phyloP scores from a whole-genome alignment of 2,113 vertebrate genomes.

The Odontophorus gujanensis region DNA sequence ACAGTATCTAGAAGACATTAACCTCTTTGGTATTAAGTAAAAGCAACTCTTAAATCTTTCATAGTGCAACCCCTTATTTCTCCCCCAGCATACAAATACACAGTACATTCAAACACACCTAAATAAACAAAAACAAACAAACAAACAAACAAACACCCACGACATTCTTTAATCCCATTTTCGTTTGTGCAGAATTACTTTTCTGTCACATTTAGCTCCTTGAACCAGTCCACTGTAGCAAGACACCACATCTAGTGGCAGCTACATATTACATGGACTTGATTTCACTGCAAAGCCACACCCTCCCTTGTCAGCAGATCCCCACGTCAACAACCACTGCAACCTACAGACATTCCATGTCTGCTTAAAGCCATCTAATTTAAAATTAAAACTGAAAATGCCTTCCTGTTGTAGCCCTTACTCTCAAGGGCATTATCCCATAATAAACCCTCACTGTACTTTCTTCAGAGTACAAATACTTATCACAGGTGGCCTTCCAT shows the following conservation, averaged over 20 bases:
- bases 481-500: neutral
- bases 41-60: neutral
- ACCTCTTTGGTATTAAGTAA: neutral
- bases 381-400: neutral
- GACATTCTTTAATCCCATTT: neutral
- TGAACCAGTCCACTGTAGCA: neutral
- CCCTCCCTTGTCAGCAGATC: neutral
- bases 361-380: neutral
- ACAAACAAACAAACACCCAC: neutral
- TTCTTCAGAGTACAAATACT: neutral
- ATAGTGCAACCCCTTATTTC: neutral
- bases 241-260: neutral
- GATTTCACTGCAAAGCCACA: neutral
- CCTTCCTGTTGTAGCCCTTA: neutral
- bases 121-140: neutral
- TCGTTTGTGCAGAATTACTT: neutral
- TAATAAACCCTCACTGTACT: neutral
- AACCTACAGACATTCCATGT: neutral
- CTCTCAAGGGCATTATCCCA: neutral
- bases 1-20: neutral
- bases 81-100: neutral
- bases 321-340: neutral
- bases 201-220: neutral
- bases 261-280: accelerated
- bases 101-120: neutral